Evolutionary conservation across 2,888 invertebrate species (phyloP).

Genomic region (Diaprepes abbreviatus): DNA sequence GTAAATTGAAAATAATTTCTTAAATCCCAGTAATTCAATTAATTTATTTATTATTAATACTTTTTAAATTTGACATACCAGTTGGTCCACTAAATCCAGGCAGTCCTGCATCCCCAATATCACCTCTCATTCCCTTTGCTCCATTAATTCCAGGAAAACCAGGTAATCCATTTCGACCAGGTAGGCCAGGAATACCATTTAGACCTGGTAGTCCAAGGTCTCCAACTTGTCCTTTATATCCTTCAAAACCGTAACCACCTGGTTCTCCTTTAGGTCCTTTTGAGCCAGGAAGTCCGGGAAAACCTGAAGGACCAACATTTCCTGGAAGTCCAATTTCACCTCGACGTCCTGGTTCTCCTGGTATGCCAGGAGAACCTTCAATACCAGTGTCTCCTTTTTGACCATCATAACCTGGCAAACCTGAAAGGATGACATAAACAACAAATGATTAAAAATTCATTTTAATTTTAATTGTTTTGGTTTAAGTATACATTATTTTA

Average conservation of each 20-base stretch:
- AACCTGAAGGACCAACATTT: constrained; percentile 63
- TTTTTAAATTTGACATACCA: constrained; percentile 67
- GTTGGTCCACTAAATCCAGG: constrained; percentile 66
- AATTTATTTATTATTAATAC: too few species aligned
- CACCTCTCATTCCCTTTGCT: constrained; percentile 65
- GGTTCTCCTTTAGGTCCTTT: constrained; percentile 66
- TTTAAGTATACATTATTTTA: too few species aligned
- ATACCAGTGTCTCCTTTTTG: constrained; percentile 71
- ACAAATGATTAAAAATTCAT: too few species aligned
- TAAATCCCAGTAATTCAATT: too few species aligned
- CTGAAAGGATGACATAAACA: constrained; percentile 59
- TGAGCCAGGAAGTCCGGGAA: constrained; percentile 64
- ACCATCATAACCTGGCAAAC: constrained; percentile 71
- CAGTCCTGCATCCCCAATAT: constrained; percentile 69
- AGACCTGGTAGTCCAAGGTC: constrained; percentile 73
- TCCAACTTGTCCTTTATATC: constrained; percentile 65
- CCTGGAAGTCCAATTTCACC: constrained; percentile 66
- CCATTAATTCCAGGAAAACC: constrained; percentile 66
- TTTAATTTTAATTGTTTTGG: too few species aligned
- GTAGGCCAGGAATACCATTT: constrained; percentile 74
- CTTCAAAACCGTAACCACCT: constrained; percentile 70
- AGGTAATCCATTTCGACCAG: constrained; percentile 74
- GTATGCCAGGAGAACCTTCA: constrained; percentile 69
- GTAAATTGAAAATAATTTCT: too few species aligned
- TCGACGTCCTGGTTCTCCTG: constrained; percentile 70